Base-by-base conservation (phyloP, 2,113 vertebrate species). In the Patagioenas fasciata region DNA sequence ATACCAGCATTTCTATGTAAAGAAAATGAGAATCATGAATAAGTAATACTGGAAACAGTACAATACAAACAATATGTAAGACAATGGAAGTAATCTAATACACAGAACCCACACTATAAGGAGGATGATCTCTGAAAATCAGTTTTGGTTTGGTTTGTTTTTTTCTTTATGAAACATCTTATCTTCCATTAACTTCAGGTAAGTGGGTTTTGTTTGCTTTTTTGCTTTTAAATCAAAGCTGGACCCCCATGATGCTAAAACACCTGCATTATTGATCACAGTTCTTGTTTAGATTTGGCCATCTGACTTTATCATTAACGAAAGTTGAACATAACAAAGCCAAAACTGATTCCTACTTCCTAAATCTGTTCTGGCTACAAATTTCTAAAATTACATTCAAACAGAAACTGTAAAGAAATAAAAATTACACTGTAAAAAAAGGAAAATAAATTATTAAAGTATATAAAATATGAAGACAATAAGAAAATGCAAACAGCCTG, bases 181-280 rank as follows among this genome's bases (percentile, higher is more conserved):
- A 62, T 23, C 7, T 31, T 72, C 18, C 11, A 47, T 32, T 62
- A 67, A 62, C 8, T 56, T 77, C 14, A 31, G 3, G 4, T n/a
- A 73, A 57, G 1, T 29, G 5, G 3, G 1, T 2, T 72, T 78
- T 62, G 11, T 24, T 65, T 51, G 1, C 7, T 21, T 20, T 29
- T 29, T 47, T 38, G 1, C 10, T 89, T 62, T 78, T 62, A 18
- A 85, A 40, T 51, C 17, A 36, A 51, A 18, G 6, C 18, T 51
- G 5, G 9, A 64, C 12, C 3, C 2, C 14, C 1, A 0, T 58
- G 15, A 29, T 3, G 3, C 2, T 32, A 62, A 62, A 73, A 36
- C 5, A 18, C 10, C 4, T 60, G 8, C 11, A 25, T 31, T 58
- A 19, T 50, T 58, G 3, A 3, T 65, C 5, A 23, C 8, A 44